phyloP scores from a whole-genome alignment of 2,888 invertebrate genomes.

The Priapulus caudatus region DNA sequence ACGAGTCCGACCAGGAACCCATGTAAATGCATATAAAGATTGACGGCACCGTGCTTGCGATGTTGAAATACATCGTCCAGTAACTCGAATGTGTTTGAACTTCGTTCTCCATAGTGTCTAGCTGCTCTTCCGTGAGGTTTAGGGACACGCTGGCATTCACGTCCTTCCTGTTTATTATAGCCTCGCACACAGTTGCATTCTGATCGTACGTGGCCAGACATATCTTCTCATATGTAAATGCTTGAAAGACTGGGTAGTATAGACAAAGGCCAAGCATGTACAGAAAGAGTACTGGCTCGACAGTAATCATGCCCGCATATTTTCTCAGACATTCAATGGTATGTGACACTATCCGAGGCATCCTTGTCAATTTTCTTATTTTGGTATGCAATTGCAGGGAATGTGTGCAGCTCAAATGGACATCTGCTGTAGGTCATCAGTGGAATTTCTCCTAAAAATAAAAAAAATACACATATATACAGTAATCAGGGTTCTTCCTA shows the following conservation, averaged over 20 bases:
- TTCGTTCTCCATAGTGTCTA: too few relatives aligned
- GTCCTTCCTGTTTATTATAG: background rate
- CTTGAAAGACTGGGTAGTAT: conserved; percentile 38
- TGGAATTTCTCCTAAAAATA: too few relatives aligned
- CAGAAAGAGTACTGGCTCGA: conserved; percentile 73
- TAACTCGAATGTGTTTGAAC: conserved; percentile 27
- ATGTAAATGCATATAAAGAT: conserved; percentile 29
- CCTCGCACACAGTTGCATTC: conserved; percentile 2
- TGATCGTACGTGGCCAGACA: conserved; percentile 28
- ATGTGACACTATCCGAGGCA: too few relatives aligned
- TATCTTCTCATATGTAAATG: conserved; percentile 38
- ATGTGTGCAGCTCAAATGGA: too few relatives aligned
- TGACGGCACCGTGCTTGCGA: conserved; percentile 31
- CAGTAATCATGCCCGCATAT: too few relatives aligned
- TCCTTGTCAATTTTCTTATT: too few relatives aligned
- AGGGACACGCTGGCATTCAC: background rate
- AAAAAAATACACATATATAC: too few relatives aligned
- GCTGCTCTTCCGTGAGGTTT: too few relatives aligned
- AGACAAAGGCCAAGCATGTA: conserved; percentile 67
- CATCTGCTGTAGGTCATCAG: too few relatives aligned
- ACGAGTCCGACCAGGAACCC: conserved; percentile 37
- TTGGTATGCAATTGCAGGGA: too few relatives aligned
- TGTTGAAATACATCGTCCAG: conserved; percentile 29
- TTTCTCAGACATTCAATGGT: too few relatives aligned
- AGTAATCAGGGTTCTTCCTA: too few relatives aligned